Evolutionary conservation across 2,113 vertebrate species (phyloP).

Genomic region (Coreoperca whiteheadi): DNA sequence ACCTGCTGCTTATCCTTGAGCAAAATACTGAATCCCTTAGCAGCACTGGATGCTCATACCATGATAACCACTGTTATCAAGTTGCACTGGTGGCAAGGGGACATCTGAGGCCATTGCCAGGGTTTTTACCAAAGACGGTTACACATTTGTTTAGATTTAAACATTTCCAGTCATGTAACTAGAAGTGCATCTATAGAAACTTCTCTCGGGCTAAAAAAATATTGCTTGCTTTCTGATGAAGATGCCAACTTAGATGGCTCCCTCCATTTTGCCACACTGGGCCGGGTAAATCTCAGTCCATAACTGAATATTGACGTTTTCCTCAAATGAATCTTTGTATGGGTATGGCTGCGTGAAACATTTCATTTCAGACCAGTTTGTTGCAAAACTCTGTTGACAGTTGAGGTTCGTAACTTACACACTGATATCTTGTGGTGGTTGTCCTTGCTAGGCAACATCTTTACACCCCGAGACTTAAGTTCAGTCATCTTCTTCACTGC

Average conservation of each 20-base stretch:
- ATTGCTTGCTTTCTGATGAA: not conserved
- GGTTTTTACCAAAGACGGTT: not conserved
- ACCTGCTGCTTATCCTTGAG: not conserved
- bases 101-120: not conserved
- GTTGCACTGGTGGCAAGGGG: not conserved
- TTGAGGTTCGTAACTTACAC: conserved; percentile 87
- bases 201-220: not conserved
- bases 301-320: not conserved
- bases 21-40: not conserved
- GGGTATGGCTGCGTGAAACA: not conserved
- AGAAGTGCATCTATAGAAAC: not conserved
- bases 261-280: not conserved
- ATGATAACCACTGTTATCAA: not conserved
- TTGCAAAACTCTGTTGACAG: not conserved
- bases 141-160: not conserved
- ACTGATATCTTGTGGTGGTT: conserved; percentile 99
- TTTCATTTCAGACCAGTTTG: not conserved
- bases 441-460: conserved; percentile 98
- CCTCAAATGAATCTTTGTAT: not conserved
- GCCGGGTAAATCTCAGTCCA: not conserved
- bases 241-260: not conserved
- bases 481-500: conserved; percentile 99
- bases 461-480: conserved; percentile 96
- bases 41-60: not conserved
- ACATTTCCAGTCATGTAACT: not conserved